phyloP scores from a whole-genome alignment of 2,113 vertebrate species.

The Halichoerus grypus region DNA sequence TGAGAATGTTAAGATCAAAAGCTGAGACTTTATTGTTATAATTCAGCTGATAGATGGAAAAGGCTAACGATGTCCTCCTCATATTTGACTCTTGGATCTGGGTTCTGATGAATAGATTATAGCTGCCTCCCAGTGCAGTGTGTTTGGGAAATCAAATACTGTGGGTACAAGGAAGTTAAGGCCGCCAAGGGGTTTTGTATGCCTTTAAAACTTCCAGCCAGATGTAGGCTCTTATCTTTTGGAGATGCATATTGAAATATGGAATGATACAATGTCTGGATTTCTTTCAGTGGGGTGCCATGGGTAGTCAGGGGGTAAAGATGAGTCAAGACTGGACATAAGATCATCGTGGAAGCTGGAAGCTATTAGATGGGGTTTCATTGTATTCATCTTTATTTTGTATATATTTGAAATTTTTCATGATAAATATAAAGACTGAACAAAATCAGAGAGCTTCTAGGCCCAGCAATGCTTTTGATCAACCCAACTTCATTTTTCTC shows the following conservation, averaged over 20 bases:
- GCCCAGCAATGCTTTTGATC: background rate
- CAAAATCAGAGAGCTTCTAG: background rate
- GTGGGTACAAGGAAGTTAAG: background rate
- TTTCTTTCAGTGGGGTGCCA: background rate
- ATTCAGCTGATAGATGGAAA: background rate
- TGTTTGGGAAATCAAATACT: slow-evolving; percentile 34
- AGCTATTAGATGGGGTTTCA: background rate
- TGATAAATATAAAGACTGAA: background rate
- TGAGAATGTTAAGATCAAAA: slow-evolving; percentile 41
- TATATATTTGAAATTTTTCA: slow-evolving; percentile 18
- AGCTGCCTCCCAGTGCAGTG: background rate
- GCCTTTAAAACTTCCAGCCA: slow-evolving; percentile 10
- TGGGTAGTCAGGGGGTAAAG: background rate
- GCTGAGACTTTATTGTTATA: background rate
- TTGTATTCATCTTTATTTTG: background rate
- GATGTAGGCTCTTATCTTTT: background rate
- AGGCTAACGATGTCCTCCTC: background rate
- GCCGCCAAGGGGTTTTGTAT: background rate
- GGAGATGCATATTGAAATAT: background rate
- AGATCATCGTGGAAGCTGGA: background rate
- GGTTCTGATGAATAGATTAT: slow-evolving; percentile 32
- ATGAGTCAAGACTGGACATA: background rate
- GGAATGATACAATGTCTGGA: background rate
- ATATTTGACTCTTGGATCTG: slow-evolving; percentile 42
- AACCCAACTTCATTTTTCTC: background rate